Conservation (phyloP, 2,113 vertebrate species). For the Mohoua ochrocephala region DNA sequence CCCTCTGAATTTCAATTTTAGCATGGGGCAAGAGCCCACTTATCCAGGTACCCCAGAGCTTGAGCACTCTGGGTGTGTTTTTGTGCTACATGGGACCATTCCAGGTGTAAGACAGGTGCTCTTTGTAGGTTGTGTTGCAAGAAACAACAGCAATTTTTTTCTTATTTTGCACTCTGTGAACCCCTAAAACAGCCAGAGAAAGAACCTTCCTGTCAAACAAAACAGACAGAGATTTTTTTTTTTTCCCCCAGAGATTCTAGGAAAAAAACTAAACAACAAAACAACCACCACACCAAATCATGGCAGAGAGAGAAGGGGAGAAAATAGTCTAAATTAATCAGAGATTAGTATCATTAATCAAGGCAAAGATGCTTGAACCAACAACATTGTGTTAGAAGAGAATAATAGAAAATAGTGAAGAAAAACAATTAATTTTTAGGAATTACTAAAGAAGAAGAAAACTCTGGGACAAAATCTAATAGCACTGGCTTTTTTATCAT, state of each 20-base stretch:
- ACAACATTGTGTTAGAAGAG: background rate
- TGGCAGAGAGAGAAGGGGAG: background rate
- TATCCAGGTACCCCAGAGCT: background rate
- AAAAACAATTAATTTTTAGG: background rate
- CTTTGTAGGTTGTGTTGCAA: background rate
- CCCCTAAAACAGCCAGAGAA: background rate
- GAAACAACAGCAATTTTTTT: background rate
- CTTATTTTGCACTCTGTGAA: background rate
- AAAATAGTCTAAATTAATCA: background rate
- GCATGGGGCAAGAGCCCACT: background rate
- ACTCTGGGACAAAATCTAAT: background rate
- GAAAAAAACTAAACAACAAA: background rate
- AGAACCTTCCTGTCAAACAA: background rate
- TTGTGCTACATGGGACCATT: background rate
- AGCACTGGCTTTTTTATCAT: background rate
- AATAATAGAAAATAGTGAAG: background rate
- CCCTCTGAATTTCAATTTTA: background rate
- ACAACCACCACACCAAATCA: background rate
- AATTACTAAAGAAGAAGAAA: background rate
- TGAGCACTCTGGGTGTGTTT: background rate
- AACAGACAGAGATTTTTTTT: background rate
- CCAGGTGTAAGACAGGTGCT: background rate
- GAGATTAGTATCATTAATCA: background rate
- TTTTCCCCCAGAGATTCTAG: background rate
- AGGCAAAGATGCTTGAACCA: background rate